Evolutionary conservation across 1,140 invertebrate genomes (phyloP), one percentile per base, ranked within the genome.

Genomic region (Sinonovacula constricta): DNA sequence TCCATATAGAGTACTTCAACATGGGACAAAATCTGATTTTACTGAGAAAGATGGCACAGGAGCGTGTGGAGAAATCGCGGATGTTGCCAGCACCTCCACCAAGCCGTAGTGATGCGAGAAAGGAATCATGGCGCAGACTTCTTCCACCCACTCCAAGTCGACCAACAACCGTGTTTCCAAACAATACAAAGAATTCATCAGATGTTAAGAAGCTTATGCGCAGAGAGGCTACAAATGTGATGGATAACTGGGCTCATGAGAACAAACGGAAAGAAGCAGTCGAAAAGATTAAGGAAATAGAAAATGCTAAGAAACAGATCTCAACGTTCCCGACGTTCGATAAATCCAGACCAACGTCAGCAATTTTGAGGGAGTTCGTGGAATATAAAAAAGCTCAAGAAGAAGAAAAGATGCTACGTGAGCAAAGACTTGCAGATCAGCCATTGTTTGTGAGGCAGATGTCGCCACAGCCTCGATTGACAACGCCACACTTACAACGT

Each of bases 61-160:
- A 68, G 51, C 22, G 22, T 10, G 28, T 33, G 18, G n/a, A 2
- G 5, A 49, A 67, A 39, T 51, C n/a, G 30, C 49, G 63, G 28
- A 14, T 65, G 15, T 45, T 76, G 3, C 72, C 72, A 14, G 4
- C 72, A 22, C 63, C 72, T 3, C 72, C 72, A 15, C 28, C 18
- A 15, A 10, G 12, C 28, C 33, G n/a, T n/a, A 22, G 14, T 30
- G 70, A 74, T 2, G 30, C 15, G 10, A 18, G 22, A 18, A 70
- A 63, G 54, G 66, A 69, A 31, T 57, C 66, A 3, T 69, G 66
- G 75, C 53, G 54, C 2, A 14, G 75, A 24, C n/a, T 70, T 26
- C 67, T 78, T 26, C 75, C 75, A 5, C 36, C 57, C 30, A 69
- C 75, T 33, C 75, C 75, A 22, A 36, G 15, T 7, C 75, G 66